Evolutionary conservation across 92 coral and sea anemone species (phyloP).

Genomic region (Heteractis magnifica): DNA sequence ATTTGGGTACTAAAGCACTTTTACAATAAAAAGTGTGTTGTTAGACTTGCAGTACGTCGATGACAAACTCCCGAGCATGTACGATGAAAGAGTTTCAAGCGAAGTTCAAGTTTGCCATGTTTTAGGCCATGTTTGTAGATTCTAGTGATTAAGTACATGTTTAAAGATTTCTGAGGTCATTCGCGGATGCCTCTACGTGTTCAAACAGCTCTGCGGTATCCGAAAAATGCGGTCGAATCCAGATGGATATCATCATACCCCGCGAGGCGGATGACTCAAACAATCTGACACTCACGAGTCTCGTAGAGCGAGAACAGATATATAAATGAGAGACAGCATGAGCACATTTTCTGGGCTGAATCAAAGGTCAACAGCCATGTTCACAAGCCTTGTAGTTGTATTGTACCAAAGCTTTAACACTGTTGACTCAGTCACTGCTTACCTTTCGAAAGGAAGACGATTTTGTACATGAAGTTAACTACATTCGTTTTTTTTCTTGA

Average conservation of each 20-base stretch:
- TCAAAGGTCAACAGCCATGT: background rate
- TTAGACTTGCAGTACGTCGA: too few relatives aligned
- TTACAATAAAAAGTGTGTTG: background rate
- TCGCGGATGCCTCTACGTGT: background rate
- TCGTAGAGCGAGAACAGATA: background rate
- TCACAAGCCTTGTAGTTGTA: background rate
- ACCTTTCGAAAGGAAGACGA: background rate
- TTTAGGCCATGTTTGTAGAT: background rate
- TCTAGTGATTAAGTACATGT: background rate
- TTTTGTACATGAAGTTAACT: background rate
- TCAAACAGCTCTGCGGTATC: background rate
- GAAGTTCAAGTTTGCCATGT: background rate
- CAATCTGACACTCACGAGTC: background rate
- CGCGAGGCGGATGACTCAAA: background rate
- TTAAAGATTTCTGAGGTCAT: background rate
- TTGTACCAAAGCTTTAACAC: background rate
- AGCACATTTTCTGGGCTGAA: background rate
- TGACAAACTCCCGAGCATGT: background rate
- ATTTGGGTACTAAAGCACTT: background rate
- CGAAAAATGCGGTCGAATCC: background rate
- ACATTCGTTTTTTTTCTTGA: background rate
- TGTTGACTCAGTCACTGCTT: background rate
- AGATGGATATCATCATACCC: background rate
- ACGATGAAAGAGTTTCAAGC: background rate
- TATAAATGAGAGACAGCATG: background rate